Conservation (phyloP, 2,888 invertebrate genomes). For the Apotomis capreana region DNA sequence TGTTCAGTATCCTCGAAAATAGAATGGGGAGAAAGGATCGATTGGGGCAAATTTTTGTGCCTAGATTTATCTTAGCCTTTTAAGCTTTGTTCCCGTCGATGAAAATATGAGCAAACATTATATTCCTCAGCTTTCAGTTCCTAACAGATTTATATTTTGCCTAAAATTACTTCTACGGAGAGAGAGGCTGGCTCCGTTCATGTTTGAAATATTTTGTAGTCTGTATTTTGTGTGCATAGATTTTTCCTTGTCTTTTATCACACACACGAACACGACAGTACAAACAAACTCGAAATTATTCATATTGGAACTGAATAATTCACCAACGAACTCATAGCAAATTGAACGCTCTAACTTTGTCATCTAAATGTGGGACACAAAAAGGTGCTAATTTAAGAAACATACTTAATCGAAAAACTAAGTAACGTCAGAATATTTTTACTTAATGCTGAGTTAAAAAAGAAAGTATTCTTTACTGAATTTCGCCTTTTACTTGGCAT, state of each 20-base stretch:
- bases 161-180: not conserved
- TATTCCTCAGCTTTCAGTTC: constrained; percentile 4
- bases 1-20: constrained; percentile 36
- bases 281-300: too few species aligned
- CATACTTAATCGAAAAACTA: too few species aligned
- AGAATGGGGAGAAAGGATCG: constrained; percentile 30
- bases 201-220: not conserved
- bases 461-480: not conserved
- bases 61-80: constrained; percentile 33
- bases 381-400: too few species aligned
- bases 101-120: constrained; percentile 27
- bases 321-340: too few species aligned
- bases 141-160: not conserved
- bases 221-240: not conserved
- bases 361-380: too few species aligned
- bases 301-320: too few species aligned
- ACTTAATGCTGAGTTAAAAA: not conserved
- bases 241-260: too few species aligned
- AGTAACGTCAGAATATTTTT: too few species aligned
- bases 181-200: not conserved
- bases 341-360: too few species aligned
- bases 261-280: too few species aligned
- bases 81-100: constrained; percentile 20
- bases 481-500: not conserved
- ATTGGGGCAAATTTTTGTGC: constrained; percentile 27